These are phyloP conservation scores for Cephus sareptanus DNA, from an alignment of 2,888 invertebrate species.

Conservation along the genomic window DNA sequence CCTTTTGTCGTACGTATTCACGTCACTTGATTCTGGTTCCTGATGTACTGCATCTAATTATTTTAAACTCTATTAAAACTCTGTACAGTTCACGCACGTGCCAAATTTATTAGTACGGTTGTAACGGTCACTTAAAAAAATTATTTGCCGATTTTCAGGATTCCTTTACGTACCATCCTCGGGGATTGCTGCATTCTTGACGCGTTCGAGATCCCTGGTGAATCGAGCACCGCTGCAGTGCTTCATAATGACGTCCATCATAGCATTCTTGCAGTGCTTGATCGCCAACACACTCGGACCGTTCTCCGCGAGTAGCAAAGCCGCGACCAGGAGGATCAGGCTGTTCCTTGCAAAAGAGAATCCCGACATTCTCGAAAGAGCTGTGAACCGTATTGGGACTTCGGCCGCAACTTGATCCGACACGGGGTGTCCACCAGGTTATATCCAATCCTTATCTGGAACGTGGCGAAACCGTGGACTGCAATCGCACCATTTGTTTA, in stretches of 20 bases:
- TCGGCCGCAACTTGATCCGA: conserved; percentile 17
- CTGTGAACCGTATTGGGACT: neutral
- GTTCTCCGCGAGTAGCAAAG: neutral
- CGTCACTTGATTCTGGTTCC: neutral
- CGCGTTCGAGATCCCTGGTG: conserved; percentile 17
- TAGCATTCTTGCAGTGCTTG: conserved; percentile 21
- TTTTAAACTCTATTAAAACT: neutral
- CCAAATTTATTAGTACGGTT: neutral
- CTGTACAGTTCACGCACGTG: neutral
- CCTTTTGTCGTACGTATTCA: neutral
- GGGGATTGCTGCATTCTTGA: conserved; percentile 1
- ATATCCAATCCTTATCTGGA: conserved; percentile 35
- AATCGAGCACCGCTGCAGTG: conserved; percentile 20
- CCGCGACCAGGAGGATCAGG: conserved; percentile 2
- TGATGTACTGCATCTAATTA: neutral
- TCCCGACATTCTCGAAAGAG: neutral
- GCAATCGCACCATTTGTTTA: conserved; percentile 33
- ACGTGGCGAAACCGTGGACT: conserved; percentile 31
- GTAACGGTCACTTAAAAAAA: neutral
- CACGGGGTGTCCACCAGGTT: conserved; percentile 16
- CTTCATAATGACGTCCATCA: conserved; percentile 25
- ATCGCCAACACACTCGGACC: neutral
- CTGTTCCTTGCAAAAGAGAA: neutral
- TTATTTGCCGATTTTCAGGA: neutral
- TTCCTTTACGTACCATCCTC: neutral